Evolutionary conservation across 2,113 vertebrate species (phyloP).

Genomic region (Scartelaos histophorus): DNA sequence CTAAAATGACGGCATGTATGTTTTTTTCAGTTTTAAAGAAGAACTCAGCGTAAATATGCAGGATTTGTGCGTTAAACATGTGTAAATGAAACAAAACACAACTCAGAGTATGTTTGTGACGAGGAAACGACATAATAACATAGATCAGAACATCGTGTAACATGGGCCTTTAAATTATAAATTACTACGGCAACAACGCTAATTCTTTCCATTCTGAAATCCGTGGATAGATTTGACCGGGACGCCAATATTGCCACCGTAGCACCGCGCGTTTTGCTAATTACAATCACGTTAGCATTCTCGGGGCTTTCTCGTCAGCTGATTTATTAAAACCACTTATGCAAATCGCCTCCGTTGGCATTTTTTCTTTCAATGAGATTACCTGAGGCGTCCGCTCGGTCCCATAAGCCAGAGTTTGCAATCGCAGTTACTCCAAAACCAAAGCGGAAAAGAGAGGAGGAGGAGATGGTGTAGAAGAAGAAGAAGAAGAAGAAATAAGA

Average conservation of each 20-base stretch:
- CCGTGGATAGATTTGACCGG: too few species aligned
- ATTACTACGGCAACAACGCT: too few species aligned
- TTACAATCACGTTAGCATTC: slow-evolving; percentile 48
- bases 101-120: too few species aligned
- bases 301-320: slow-evolving; percentile 50
- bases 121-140: too few species aligned
- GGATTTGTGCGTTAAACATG: too few species aligned
- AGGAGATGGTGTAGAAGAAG: slow-evolving; percentile 22
- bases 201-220: too few species aligned
- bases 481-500: neutral
- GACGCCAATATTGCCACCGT: neutral
- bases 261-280: slow-evolving; percentile 11
- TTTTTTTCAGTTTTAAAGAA: too few species aligned
- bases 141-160: too few species aligned
- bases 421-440: slow-evolving; percentile 42
- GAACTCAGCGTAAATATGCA: too few species aligned
- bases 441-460: slow-evolving; percentile 1
- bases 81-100: too few species aligned
- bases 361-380: slow-evolving; percentile 68
- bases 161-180: too few species aligned
- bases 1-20: too few species aligned
- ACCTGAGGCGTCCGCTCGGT: slow-evolving; percentile 59
- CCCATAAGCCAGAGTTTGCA: slow-evolving; percentile 47
- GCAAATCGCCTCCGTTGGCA: slow-evolving; percentile 67
- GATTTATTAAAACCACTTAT: slow-evolving; percentile 73